phyloP scores from a whole-genome alignment of 2,113 vertebrate species.

The Fulmarus glacialis region DNA sequence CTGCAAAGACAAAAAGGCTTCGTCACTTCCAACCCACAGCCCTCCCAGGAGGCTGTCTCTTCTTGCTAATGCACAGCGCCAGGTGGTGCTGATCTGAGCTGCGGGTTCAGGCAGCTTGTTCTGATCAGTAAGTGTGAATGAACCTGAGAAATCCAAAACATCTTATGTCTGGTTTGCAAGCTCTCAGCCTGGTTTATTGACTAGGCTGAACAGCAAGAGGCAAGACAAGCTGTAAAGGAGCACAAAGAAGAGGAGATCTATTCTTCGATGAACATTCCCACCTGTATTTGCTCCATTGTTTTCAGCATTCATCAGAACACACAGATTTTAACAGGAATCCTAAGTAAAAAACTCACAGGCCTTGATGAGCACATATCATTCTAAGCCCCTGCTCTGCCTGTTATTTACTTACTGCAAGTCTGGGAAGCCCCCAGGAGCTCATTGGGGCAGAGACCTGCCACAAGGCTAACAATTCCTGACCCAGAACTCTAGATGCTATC shows the following conservation, averaged over 20 bases:
- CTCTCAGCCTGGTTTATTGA: neutral
- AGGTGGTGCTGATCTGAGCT: neutral
- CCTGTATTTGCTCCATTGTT: neutral
- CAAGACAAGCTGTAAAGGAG: neutral
- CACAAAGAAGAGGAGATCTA: neutral
- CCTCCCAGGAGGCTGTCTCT: neutral
- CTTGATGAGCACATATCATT: neutral
- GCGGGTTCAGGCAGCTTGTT: neutral
- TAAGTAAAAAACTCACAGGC: neutral
- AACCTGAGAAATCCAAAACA: neutral
- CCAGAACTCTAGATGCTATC: neutral
- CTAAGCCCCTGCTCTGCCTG: neutral
- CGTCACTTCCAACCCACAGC: neutral
- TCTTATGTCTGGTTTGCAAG: neutral
- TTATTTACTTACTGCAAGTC: neutral
- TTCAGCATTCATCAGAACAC: neutral
- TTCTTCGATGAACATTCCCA: neutral
- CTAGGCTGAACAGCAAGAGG: neutral
- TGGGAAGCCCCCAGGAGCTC: neutral
- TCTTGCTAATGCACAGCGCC: neutral
- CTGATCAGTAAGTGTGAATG: neutral
- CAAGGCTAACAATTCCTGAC: neutral
- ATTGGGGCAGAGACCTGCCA: neutral
- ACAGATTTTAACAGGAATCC: neutral
- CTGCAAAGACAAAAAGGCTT: slow-evolving; percentile 60